Conservation (phyloP, 2,888 invertebrate genomes). For the Himalopsyche kuldschensis region DNA sequence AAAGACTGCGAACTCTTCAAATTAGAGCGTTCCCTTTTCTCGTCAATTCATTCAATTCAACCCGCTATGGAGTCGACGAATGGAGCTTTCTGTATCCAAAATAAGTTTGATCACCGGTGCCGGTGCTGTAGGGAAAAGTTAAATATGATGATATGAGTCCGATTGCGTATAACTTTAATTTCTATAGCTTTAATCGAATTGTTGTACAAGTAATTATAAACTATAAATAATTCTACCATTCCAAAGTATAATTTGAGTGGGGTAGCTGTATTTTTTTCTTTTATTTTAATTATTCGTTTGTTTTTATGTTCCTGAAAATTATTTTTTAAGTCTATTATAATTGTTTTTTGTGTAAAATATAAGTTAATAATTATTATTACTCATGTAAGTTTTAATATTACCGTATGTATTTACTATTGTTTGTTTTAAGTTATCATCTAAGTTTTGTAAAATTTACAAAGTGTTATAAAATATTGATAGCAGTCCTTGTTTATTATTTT, state of each 20-base stretch:
- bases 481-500: not conserved
- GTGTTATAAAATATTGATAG: slow-evolving; percentile 25
- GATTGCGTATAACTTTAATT: not conserved
- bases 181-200: slow-evolving; percentile 14
- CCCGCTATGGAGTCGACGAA: no score
- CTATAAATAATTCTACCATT: not conserved
- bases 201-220: no score
- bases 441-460: slow-evolving; percentile 19
- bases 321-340: slow-evolving; percentile 16
- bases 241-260: not conserved
- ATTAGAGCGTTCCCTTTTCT: no score
- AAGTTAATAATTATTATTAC: not conserved
- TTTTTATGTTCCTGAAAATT: slow-evolving; percentile 34
- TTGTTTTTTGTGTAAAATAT: not conserved
- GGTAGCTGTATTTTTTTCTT: not conserved
- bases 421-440: not conserved
- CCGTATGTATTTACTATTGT: not conserved
- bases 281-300: slow-evolving; percentile 15
- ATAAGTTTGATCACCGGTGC: no score
- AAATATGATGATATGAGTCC: no score
- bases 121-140: no score
- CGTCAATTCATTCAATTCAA: no score
- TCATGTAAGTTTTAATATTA: not conserved
- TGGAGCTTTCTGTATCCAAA: no score
- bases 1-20: no score